Percentiles rank a stretch among this genome's conserved stretches.
These are phyloP conservation scores for Zosterops lateralis DNA, from an alignment of 2,113 vertebrate species.

Conservation along the genomic window DNA sequence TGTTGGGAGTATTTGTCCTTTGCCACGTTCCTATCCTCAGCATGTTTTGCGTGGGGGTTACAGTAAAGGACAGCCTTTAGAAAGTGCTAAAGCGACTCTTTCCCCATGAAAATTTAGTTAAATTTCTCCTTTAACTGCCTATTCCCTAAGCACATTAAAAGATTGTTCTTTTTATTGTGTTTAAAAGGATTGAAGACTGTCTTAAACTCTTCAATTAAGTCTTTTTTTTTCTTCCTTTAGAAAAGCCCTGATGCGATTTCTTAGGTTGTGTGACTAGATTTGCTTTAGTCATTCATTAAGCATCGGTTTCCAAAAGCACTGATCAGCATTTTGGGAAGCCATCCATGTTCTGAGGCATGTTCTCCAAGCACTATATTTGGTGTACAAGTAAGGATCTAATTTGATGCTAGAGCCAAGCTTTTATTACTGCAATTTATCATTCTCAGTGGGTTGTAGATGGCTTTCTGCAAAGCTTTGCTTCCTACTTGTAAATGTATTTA, in stretches of 20 bases:
- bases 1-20: background rate
- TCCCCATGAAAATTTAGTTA: background rate
- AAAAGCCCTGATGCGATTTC: background rate
- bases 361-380: slow-evolving; percentile 59
- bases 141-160: background rate
- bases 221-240: background rate
- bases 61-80: background rate
- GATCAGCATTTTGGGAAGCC: slow-evolving; percentile 47
- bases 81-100: background rate
- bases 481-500: background rate
- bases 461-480: background rate
- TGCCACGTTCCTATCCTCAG: background rate
- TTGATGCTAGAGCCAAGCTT: slow-evolving; percentile 22
- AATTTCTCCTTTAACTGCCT: background rate
- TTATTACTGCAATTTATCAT: slow-evolving; percentile 41
- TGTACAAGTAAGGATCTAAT: slow-evolving; percentile 43
- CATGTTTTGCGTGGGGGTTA: background rate
- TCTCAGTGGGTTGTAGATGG: background rate
- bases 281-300: slow-evolving; percentile 36
- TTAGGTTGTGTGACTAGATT: background rate
- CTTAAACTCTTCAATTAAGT: background rate
- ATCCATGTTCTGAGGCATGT: slow-evolving; percentile 35
- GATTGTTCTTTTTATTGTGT: background rate
- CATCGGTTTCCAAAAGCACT: background rate
- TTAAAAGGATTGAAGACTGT: background rate